These are phyloP conservation scores for Stramonita haemastoma DNA, from an alignment of 2,888 invertebrate genomes.

Conservation along the genomic window DNA sequence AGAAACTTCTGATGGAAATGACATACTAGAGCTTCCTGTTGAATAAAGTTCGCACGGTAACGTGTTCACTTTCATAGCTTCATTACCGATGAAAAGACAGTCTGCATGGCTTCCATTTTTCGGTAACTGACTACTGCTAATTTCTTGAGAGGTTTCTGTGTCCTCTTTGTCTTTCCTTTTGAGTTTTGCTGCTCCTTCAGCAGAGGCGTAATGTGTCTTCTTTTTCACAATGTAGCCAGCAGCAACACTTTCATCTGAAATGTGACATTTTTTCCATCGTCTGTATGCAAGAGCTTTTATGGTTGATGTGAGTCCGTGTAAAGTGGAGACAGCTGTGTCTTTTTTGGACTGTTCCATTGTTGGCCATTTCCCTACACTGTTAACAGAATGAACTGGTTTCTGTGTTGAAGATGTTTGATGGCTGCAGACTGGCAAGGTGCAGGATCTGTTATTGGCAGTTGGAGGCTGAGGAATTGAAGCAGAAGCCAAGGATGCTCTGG, in stretches of 20 bases:
- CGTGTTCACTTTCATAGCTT: not conserved
- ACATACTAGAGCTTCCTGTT: not conserved
- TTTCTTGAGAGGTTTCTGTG: not conserved
- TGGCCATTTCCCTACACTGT: not conserved
- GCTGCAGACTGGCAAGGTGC: not conserved
- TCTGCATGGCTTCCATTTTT: not conserved
- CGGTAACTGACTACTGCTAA: not conserved
- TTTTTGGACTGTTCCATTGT: not conserved
- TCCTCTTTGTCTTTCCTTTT: not conserved
- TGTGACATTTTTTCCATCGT: not conserved
- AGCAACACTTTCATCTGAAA: constrained; percentile 17
- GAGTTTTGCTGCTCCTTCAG: not conserved
- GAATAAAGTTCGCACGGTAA: not conserved
- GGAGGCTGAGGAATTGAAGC: not conserved
- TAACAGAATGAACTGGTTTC: not conserved
- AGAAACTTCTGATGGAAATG: not conserved
- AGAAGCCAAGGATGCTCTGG: not conserved
- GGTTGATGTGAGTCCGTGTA: not conserved
- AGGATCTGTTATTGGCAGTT: not conserved
- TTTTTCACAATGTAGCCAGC: not conserved
- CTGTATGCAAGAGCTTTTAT: not conserved
- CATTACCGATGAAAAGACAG: not conserved
- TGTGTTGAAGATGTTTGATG: not conserved
- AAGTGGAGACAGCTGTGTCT: not conserved
- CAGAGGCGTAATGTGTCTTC: not conserved